These are phyloP conservation scores for Cyanocitta stelleri DNA, from an alignment of 2,113 vertebrate genomes.

Conservation along the genomic window DNA sequence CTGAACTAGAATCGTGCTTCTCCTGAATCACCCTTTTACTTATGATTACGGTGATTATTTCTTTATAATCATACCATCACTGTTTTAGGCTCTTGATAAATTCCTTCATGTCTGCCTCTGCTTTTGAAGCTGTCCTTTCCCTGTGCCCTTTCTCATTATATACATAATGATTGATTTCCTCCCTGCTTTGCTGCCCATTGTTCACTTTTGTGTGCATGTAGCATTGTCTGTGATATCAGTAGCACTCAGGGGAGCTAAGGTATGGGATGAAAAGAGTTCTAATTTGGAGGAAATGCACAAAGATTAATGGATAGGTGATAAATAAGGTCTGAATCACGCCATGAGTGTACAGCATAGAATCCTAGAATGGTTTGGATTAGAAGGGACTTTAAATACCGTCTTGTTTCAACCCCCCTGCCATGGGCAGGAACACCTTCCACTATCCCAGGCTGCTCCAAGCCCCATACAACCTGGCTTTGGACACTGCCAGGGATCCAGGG, in stretches of 20 bases:
- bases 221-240: background rate
- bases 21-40: background rate
- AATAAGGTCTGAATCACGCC: background rate
- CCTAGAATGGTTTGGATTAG: background rate
- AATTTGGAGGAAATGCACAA: background rate
- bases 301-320: background rate
- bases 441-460: fast-evolving
- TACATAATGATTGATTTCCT: background rate
- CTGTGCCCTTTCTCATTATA: background rate
- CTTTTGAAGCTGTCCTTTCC: background rate
- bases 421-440: background rate
- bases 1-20: background rate
- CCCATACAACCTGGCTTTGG: fast-evolving
- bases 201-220: background rate
- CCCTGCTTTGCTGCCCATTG: background rate
- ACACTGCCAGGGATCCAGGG: background rate
- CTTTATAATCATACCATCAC: background rate
- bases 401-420: background rate
- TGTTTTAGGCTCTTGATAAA: background rate
- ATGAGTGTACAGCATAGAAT: fast-evolving
- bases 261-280: background rate
- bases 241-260: background rate
- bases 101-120: background rate
- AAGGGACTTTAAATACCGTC: background rate
- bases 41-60: background rate